Evolutionary conservation across 2,888 invertebrate genomes (phyloP).

Genomic region (Ochropacha duplaris): DNA sequence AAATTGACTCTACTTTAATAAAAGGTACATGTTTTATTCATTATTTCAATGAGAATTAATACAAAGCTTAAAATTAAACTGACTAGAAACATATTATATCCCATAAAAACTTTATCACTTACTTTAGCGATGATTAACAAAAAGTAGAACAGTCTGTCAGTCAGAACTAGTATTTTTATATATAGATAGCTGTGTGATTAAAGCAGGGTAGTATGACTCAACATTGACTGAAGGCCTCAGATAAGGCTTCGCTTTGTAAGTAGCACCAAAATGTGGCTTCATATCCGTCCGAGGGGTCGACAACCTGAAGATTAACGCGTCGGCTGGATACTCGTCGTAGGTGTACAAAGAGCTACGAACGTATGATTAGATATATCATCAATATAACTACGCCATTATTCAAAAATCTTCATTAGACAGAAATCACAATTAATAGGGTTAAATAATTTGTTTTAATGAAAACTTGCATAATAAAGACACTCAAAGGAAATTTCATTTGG

Average conservation of each 20-base stretch:
- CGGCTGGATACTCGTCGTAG: background rate
- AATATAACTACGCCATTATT: no score
- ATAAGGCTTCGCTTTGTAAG: conserved; percentile 70
- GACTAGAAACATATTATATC: no score
- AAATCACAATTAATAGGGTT: background rate
- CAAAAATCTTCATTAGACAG: no score
- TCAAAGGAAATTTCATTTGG: background rate
- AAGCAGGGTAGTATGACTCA: conserved; percentile 46
- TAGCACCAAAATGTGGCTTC: conserved; percentile 73
- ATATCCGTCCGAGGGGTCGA: conserved; percentile 45
- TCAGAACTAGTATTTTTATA: background rate
- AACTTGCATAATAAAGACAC: background rate
- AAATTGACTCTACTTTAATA: no score
- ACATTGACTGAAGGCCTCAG: conserved; percentile 49
- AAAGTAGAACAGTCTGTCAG: no score
- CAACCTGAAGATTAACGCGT: conserved; percentile 29
- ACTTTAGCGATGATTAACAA: no score
- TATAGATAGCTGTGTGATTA: conserved; percentile 32
- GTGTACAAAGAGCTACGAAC: background rate
- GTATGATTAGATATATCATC: background rate
- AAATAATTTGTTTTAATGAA: background rate
- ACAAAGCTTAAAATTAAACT: no score
- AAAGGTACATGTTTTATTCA: no score
- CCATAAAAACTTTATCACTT: no score
- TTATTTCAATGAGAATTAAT: no score